Base-by-base conservation (phyloP, 2,888 invertebrate species). In the Dendrolimus pini region DNA sequence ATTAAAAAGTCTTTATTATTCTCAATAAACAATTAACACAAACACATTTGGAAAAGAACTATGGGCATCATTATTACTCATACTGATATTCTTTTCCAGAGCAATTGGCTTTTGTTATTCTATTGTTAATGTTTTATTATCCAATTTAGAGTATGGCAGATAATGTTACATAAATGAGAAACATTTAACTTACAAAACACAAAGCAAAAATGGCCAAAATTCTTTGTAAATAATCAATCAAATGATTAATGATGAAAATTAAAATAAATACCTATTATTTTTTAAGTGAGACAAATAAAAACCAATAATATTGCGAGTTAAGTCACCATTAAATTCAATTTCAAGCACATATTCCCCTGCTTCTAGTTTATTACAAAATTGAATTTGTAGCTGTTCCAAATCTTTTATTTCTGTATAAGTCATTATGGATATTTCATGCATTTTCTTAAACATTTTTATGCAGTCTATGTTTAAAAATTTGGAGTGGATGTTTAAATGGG, bases 211-310 rank as follows among this genome's bases (percentile, higher is more conserved):
- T 30, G 6, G 30, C 30, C 30, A 30, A 30, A 30, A 6, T 30
- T 41, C 1, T 55, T 7, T 41, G 41, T 55, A 41, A 55, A 13
- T 7, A 12, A 42, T 55, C 3, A 55, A 41, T n/a, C 7, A 55
- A 30, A 41, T 12, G 58, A 61, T 54, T 30, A n/a, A 54, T 55
- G 52, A 54, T 54, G 53, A 52, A 53, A 47, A 52, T 18, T n/a
- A 14, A 55, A 56, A 54, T 61, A 41, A 7, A 54, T 77, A 89
- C 94, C 92, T 90, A 61, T 82, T 72, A 70, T 90, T 82, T 56
- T 78, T 83, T 63, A 96, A 94, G 7, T 85, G 89, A 60, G 95
- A 95, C 65, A 92, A 92, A 77, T 96, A 96, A 59, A 96, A 91
- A 7, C 96, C 96, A 58, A 94, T 93, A 70, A 95, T 94, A 64